Conservation (phyloP, 2,113 vertebrate species). For the Synchiropus splendidus region DNA sequence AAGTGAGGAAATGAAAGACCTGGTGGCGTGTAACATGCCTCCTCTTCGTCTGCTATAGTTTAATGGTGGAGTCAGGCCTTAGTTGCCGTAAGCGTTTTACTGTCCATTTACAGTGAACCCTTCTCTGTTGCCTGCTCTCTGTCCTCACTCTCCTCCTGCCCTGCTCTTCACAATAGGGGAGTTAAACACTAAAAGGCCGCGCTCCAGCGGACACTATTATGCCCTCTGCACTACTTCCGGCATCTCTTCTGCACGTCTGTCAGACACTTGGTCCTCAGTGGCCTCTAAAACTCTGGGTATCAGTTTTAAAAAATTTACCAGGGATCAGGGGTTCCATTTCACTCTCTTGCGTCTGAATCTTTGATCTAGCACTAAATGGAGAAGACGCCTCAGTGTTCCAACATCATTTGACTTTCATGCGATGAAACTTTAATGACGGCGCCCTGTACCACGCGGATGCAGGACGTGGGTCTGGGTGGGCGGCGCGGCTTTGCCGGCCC, state of each 20-base stretch:
- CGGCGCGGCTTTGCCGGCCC: slow-evolving; percentile 12
- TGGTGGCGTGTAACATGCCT: slow-evolving; percentile 7
- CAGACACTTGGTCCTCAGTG: slow-evolving; percentile 42
- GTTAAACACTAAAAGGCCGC: slow-evolving; percentile 60
- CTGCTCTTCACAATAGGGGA: slow-evolving; percentile 31
- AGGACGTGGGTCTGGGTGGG: slow-evolving; percentile 7
- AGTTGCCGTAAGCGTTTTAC: slow-evolving; percentile 43
- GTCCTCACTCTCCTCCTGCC: slow-evolving; percentile 8
- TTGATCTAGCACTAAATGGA: slow-evolving; percentile 83
- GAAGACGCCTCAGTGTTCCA: slow-evolving; percentile 81
- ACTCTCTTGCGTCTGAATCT: slow-evolving; percentile 67
- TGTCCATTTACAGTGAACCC: slow-evolving; percentile 50
- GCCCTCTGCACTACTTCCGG: slow-evolving; percentile 7
- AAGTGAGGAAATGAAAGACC: slow-evolving; percentile 32
- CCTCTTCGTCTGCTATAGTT: slow-evolving; percentile 15
- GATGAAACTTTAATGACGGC: slow-evolving; percentile 84
- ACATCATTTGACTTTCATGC: slow-evolving; percentile 88
- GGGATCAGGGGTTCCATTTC: slow-evolving; percentile 78
- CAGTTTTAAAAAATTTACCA: slow-evolving; percentile 73
- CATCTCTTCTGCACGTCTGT: slow-evolving; percentile 8
- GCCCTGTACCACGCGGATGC: too few species aligned
- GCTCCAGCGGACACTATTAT: slow-evolving; percentile 57
- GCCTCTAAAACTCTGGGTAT: slow-evolving; percentile 66
- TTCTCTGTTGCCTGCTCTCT: slow-evolving; percentile 37
- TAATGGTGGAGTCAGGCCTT: slow-evolving; percentile 29